phyloP scores from a whole-genome alignment of 2,888 invertebrate species.

The Opisthograptis luteolata region DNA sequence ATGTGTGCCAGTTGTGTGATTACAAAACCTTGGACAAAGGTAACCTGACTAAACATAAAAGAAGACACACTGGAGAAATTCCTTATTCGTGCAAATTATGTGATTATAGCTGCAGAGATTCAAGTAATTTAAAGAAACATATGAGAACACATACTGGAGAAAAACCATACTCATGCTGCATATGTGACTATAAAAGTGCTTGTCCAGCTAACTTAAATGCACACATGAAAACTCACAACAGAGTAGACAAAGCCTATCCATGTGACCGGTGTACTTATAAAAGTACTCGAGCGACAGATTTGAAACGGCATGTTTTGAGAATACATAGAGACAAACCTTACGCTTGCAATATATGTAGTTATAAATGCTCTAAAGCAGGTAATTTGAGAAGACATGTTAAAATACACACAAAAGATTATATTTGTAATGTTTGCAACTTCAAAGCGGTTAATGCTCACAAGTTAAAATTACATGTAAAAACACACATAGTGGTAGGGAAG shows the following conservation, averaged over 20 bases:
- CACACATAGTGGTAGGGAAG: neutral
- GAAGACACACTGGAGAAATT: conserved; percentile 18
- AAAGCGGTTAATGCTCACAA: neutral
- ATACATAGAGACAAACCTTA: conserved; percentile 6
- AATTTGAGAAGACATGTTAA: conserved; percentile 5
- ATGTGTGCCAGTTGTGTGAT: conserved; percentile 5
- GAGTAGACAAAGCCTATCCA: conserved; percentile 5
- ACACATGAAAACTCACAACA: conserved; percentile 14
- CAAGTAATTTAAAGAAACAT: conserved; percentile 22
- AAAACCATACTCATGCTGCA: conserved; percentile 10
- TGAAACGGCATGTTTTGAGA: conserved; percentile 17
- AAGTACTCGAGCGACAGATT: conserved; percentile 12
- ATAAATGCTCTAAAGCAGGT: conserved; percentile 3
- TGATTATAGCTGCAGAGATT: conserved; percentile 16
- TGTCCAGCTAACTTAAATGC: conserved; percentile 16
- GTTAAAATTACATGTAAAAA: conserved; percentile 6
- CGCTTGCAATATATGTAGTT: conserved; percentile 12
- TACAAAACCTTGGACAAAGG: conserved; percentile 19
- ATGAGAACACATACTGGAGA: conserved; percentile 15
- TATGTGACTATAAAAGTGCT: conserved; percentile 14
- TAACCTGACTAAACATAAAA: conserved; percentile 17
- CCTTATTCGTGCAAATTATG: conserved; percentile 15
- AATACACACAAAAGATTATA: neutral
- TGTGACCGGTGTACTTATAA: conserved; percentile 17
- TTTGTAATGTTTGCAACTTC: conserved; percentile 8